Evolutionary conservation across 30 jellyfish, hydroid and myxozoan genomes (phyloP).

Genomic region (Catostylus mosaicus): DNA sequence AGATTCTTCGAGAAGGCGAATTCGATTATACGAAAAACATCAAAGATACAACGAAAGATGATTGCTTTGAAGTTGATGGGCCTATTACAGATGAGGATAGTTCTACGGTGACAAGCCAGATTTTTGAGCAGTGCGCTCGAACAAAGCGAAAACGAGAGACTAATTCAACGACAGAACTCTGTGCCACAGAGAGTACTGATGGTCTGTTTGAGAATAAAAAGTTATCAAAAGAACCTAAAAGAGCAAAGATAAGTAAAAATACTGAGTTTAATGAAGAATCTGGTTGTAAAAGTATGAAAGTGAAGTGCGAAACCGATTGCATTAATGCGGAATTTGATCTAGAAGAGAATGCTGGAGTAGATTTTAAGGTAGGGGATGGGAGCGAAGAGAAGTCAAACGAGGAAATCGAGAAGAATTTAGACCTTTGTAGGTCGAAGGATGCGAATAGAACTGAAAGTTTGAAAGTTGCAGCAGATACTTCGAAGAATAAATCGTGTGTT

Average conservation of each 20-base stretch:
- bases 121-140: background rate
- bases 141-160: conserved; percentile 13
- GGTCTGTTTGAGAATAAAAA: background rate
- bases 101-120: no score
- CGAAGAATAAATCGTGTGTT: background rate
- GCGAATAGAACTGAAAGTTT: background rate
- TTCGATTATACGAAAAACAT: no score
- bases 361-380: background rate
- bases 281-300: background rate
- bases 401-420: background rate
- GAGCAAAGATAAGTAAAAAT: background rate
- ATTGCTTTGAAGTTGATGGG: no score
- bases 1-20: no score
- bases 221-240: background rate
- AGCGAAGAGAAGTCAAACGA: background rate
- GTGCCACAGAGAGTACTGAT: background rate
- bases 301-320: background rate
- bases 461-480: background rate
- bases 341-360: background rate
- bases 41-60: no score
- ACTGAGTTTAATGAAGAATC: background rate
- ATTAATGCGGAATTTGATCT: background rate
- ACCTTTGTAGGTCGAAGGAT: background rate
- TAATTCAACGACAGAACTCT: background rate
- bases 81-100: no score